Base-by-base conservation (phyloP, 2,888 invertebrate species). In the Choreutis nemorana region DNA sequence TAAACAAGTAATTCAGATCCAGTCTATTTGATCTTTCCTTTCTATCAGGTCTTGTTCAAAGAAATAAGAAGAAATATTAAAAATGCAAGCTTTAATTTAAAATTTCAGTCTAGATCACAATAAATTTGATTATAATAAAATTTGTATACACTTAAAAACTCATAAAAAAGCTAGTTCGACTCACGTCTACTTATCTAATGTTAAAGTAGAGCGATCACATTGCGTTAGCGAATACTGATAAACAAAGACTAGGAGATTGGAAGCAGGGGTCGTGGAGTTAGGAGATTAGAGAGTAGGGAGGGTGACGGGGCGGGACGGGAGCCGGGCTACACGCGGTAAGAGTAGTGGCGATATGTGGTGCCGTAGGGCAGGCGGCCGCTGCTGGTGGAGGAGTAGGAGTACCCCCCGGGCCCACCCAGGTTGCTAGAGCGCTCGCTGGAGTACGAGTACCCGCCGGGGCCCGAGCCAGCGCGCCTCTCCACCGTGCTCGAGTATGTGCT, bases 301-400 rank as follows among this genome's bases (percentile, higher is more conserved):
- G 50, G 50, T 29, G 37, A 28, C 32, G 41, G 36, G 36, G 39
- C 42, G 42, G 42, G 49, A 44, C 44, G 52, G 47, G 53, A 44
- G 44, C 46, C 48, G 71, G 67, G 59, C 83, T 89, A 93, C 63
- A 92, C 90, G 73, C 90, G 88, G 81, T 92, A 91, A 51, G 91
- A 90, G 81, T 85, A 92, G 71, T 91, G 90, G 55, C 92, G 89
- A 77, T 91, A 92, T 54, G 72, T 78, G 58, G 88, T 90, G 65
- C 92, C 91, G 56, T 88, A 86, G 42, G 92, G 93, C 62, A 92
- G 83, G 63, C 87, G 86, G 62, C 92, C 92, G 65, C 87, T 86
- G 45, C 86, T 70, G 50, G 86, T 83, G 39, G 90, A 88, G 47
- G 89, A 87, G 81, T 91, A 92, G 59, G 90, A 89, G 78, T 92